A percentile compares a stretch with the other conserved stretches of the same genome.
These are phyloP conservation scores for Microvelia longipes DNA, from an alignment of 1,140 invertebrate genomes.

Conservation along the genomic window DNA sequence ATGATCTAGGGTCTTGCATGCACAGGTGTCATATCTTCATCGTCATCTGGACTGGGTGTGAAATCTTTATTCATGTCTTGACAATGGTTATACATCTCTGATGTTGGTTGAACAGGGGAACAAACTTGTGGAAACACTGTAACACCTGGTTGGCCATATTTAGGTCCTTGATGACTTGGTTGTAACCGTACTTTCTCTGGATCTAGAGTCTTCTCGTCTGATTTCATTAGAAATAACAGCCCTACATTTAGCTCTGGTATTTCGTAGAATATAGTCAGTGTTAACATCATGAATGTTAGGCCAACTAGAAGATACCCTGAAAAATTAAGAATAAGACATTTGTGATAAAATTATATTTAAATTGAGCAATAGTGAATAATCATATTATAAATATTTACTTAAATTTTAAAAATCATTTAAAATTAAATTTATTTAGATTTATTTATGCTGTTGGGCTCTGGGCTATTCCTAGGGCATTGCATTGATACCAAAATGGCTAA, in stretches of 20 bases:
- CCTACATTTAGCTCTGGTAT: conserved; percentile 74
- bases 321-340: conserved; percentile 22
- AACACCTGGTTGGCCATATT: not conserved
- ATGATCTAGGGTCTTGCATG: conserved; percentile 35
- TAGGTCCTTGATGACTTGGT: not conserved
- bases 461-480: too few relatives aligned
- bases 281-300: conserved; percentile 66
- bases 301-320: conserved; percentile 61
- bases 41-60: conserved; percentile 42
- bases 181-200: conserved; percentile 38
- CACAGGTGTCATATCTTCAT: conserved; percentile 37
- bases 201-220: conserved; percentile 38
- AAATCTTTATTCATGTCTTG: conserved; percentile 36
- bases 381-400: not conserved
- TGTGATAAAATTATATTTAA: too few relatives aligned
- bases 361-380: too few relatives aligned
- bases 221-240: conserved; percentile 52
- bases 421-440: not conserved
- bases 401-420: not conserved
- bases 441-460: too few relatives aligned
- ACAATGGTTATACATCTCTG: conserved; percentile 29
- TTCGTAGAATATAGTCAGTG: conserved; percentile 67
- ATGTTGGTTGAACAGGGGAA: conserved; percentile 23
- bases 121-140: not conserved
- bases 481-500: too few relatives aligned